Conservation (phyloP, 1,140 invertebrate species). For the Nixonia krombeini region DNA sequence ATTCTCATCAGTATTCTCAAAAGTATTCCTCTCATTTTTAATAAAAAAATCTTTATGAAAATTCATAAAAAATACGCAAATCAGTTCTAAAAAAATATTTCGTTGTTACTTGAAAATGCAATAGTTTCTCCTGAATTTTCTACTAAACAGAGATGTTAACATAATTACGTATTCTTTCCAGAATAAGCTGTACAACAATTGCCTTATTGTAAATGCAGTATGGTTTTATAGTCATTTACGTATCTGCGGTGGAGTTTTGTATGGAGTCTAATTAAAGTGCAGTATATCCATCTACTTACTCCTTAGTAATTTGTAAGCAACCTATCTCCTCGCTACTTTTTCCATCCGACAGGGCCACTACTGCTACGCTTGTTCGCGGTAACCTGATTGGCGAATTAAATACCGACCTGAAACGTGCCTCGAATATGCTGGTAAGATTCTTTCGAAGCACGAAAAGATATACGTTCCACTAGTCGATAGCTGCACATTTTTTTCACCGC, state of each 20-base stretch:
- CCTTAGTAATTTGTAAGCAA: slow-evolving; percentile 32
- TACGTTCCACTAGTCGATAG: slow-evolving; percentile 6
- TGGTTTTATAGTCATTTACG: slow-evolving; percentile 16
- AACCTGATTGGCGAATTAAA: slow-evolving; percentile 39
- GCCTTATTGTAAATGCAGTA: no score
- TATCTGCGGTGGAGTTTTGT: slow-evolving; percentile 12
- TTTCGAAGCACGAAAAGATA: slow-evolving; percentile 12
- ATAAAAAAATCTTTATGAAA: no score
- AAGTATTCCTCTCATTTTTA: no score
- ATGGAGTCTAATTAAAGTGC: slow-evolving; percentile 20
- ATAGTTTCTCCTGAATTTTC: no score
- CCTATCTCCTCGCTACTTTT: slow-evolving; percentile 26
- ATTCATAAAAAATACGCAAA: no score
- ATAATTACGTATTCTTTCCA: no score
- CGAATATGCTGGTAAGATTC: slow-evolving; percentile 18
- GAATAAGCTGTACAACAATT: no score
- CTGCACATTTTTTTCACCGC: slow-evolving; percentile 8
- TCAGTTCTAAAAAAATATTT: no score
- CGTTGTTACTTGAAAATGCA: no score
- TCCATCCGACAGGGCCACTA: slow-evolving; percentile 17
- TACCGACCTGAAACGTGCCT: slow-evolving; percentile 28
- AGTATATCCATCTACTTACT: slow-evolving; percentile 16
- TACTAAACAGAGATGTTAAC: no score
- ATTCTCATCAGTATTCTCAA: no score
- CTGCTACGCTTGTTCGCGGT: slow-evolving; percentile 23